These are phyloP conservation scores for Tapirus indicus DNA, from an alignment of 2,797 vertebrate genomes.

Conservation along the genomic window DNA sequence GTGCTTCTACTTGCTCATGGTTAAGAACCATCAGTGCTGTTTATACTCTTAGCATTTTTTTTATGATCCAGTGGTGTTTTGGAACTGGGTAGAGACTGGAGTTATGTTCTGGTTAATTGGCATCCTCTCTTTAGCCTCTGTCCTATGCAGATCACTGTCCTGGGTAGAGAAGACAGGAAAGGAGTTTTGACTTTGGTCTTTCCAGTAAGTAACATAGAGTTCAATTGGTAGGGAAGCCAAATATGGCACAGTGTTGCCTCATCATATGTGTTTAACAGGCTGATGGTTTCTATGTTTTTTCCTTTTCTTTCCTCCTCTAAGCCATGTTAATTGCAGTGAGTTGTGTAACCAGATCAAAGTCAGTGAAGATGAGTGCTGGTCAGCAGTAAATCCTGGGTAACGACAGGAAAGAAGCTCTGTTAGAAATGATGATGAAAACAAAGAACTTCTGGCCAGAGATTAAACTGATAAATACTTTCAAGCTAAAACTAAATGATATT, in stretches of 20 bases:
- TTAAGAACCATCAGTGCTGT: neutral
- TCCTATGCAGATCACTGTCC: neutral
- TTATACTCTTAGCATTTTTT: neutral
- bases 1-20: fast-evolving
- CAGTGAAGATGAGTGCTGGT: neutral
- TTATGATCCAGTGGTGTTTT: neutral
- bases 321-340: neutral
- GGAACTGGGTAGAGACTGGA: neutral
- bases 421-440: neutral
- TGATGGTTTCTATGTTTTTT: neutral
- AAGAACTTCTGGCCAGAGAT: neutral
- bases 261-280: neutral
- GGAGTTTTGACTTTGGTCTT: neutral
- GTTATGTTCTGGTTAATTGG: neutral
- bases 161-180: neutral
- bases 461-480: neutral
- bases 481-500: neutral
- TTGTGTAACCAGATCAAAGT: neutral
- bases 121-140: neutral
- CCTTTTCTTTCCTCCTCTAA: neutral
- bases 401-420: neutral
- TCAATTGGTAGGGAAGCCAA: neutral
- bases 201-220: neutral
- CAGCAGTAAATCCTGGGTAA: neutral
- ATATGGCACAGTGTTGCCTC: neutral